Evolutionary conservation across 2,888 invertebrate genomes (phyloP), one percentile per base, ranked within the genome.

Genomic region (Pilophorus perplexus): DNA sequence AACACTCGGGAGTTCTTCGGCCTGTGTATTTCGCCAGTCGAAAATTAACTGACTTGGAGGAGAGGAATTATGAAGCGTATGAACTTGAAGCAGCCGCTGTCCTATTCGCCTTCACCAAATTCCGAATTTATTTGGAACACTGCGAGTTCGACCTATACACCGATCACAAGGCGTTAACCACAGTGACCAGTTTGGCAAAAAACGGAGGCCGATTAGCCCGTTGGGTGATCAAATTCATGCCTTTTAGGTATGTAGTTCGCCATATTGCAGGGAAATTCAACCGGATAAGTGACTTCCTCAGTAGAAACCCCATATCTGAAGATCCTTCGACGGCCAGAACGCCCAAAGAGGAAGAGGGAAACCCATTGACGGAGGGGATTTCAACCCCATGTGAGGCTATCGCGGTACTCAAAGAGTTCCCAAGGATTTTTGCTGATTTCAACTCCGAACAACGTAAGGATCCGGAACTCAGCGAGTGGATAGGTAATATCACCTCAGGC

Each of bases 251-350:
- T 27, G 22, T 10, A 25, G 3, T 27, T 8, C 18, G 14, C 14
- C 59, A 59, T 27, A 59, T 59, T 25, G 27, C 44, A 27, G 60
- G 60, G 5, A 18, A 23, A 23, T 4, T 23, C 4, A 59, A 59
- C 28, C 38, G 40, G 14, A 40, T 59, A 4, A 23, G 27, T 2
- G 59, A 59, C 42, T 10, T 14, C 3, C n/a, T 57, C 12, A 57
- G 57, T 20, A 12, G 57, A 5, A 57, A 57, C n/a, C n/a, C n/a
- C n/a, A n/a, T n/a, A n/a, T n/a, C n/a, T n/a, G n/a, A n/a, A n/a
- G n/a, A n/a, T n/a, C 27, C 22, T 16, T 40, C 38, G 10, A 16
- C 59, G 23, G 3, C 22, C 1, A 25, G 23, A n/a, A 22, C 22
- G 23, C 23, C 18, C n/a, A n/a, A n/a, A 16, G 14, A 14, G 23